Evolutionary conservation across 1,140 invertebrate genomes (phyloP).

Genomic region (Orius laevigatus): DNA sequence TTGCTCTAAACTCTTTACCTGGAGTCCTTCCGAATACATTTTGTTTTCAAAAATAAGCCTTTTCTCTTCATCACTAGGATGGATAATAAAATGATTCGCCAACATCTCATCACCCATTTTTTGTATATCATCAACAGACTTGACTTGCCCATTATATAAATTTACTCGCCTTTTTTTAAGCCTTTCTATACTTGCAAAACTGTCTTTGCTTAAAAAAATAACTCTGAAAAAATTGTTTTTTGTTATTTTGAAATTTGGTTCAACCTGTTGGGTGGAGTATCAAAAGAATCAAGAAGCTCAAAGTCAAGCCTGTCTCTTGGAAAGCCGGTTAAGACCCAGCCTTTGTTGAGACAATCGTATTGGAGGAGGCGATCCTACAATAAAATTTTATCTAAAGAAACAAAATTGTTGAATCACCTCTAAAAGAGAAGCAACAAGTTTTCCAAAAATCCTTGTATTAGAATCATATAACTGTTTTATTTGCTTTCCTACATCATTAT

Average conservation of each 20-base stretch:
- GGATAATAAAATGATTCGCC: slow-evolving; percentile 4
- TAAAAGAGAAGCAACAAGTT: slow-evolving; percentile 31
- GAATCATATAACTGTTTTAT: slow-evolving; percentile 27
- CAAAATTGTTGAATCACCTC: slow-evolving; percentile 25
- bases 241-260: neutral
- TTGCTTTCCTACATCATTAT: slow-evolving; percentile 30
- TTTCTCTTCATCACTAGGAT: slow-evolving; percentile 2
- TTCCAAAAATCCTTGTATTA: slow-evolving; percentile 28
- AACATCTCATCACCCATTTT: neutral
- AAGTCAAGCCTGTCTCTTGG: slow-evolving; percentile 36
- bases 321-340: slow-evolving; percentile 42
- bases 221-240: slow-evolving; percentile 7
- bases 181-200: neutral
- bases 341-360: slow-evolving; percentile 35
- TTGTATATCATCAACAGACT: neutral
- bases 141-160: slow-evolving; percentile 3
- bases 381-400: slow-evolving; percentile 2
- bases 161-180: slow-evolving; percentile 7
- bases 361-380: slow-evolving; percentile 22
- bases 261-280: slow-evolving; percentile 43
- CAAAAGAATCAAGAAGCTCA: slow-evolving; percentile 34
- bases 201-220: slow-evolving; percentile 6
- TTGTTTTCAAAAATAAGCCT: slow-evolving; percentile 10
- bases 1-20: no score
- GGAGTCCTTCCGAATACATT: slow-evolving; percentile 4